Percentiles rank a stretch among this genome's conserved stretches.
phyloP scores from a whole-genome alignment of 2,113 vertebrate genomes.

The Mobula hypostoma region DNA sequence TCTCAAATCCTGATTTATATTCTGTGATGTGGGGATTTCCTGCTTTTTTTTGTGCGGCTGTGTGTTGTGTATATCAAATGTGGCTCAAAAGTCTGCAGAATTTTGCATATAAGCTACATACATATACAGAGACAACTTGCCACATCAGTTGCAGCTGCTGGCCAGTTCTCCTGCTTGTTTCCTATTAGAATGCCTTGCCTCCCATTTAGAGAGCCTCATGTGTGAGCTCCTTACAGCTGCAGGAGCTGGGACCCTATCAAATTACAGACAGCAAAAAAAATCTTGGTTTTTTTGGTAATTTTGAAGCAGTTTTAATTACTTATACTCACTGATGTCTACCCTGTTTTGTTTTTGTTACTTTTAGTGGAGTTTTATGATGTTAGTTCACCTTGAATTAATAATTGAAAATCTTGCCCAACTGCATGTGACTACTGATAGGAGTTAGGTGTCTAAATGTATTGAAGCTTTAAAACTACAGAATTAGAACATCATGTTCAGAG shows the following conservation, averaged over 20 bases:
- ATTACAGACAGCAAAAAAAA: background rate
- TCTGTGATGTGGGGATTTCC: background rate
- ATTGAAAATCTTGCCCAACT: background rate
- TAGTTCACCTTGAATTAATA: background rate
- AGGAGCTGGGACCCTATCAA: background rate
- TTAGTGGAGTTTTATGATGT: background rate
- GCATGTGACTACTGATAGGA: background rate
- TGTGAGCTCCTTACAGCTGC: background rate
- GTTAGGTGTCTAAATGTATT: background rate
- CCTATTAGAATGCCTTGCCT: background rate
- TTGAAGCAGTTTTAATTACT: background rate
- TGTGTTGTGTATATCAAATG: background rate
- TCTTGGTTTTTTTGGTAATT: background rate
- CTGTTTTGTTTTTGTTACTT: background rate
- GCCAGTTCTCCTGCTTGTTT: background rate
- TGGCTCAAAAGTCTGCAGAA: background rate
- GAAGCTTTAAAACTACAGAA: background rate
- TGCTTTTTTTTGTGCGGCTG: background rate
- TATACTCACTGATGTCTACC: background rate
- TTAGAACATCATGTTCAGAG: background rate
- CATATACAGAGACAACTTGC: background rate
- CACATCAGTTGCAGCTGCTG: background rate
- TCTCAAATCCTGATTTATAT: background rate
- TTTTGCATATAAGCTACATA: background rate
- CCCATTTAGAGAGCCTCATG: background rate